Percentiles rank a stretch among this genome's conserved stretches.
Evolutionary conservation across 2,113 vertebrate genomes (phyloP).

Genomic region (Zingel zingel): DNA sequence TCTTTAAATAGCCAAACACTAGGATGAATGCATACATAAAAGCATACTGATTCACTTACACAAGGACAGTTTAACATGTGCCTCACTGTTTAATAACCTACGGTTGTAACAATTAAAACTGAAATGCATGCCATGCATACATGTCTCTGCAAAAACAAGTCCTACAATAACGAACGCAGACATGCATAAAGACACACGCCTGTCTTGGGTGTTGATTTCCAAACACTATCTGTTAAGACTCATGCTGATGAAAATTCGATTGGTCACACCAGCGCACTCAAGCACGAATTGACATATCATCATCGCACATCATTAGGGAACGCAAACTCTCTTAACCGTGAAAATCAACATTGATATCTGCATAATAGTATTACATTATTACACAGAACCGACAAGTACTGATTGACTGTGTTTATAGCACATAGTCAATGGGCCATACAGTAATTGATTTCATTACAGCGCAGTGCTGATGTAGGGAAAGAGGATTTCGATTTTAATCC

Average conservation of each 20-base stretch:
- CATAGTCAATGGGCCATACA: constrained; percentile 54
- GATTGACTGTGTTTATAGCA: constrained; percentile 59
- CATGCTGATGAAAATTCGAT: constrained; percentile 57
- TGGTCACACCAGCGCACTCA: constrained; percentile 28
- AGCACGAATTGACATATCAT: constrained; percentile 48
- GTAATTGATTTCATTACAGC: constrained; percentile 66
- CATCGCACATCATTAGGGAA: constrained; percentile 42
- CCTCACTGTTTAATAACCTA: not conserved
- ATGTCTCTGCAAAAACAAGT: not conserved
- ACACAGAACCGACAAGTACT: constrained; percentile 57
- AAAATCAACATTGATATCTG: constrained; percentile 62
- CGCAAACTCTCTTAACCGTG: constrained; percentile 39
- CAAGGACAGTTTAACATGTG: not conserved
- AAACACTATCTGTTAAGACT: constrained; percentile 27
- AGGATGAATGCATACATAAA: not conserved
- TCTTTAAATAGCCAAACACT: not conserved
- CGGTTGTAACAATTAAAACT: constrained; percentile 6
- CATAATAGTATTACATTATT: constrained; percentile 58
- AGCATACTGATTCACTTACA: constrained; percentile 7
- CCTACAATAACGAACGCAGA: constrained; percentile 19
- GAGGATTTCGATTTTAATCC: constrained; percentile 60
- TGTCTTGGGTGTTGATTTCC: not conserved
- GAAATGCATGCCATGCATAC: not conserved
- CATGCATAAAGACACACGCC: constrained; percentile 7
- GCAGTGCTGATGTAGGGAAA: constrained; percentile 43